A percentile compares a stretch with the other conserved stretches of the same genome.
Conservation (phyloP, 2,888 invertebrate genomes). For the Sepiola atlantica region DNA sequence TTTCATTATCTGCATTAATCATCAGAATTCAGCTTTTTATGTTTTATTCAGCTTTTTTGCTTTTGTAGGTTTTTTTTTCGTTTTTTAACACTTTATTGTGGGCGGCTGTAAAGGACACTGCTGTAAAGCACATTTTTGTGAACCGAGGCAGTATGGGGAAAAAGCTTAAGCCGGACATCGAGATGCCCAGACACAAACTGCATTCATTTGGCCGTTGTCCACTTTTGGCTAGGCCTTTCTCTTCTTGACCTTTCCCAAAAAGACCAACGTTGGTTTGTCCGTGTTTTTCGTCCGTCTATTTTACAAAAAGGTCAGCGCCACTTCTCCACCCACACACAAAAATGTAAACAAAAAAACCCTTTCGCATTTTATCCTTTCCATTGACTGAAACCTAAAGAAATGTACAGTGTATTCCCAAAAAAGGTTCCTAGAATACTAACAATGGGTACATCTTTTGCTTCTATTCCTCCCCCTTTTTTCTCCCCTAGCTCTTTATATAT, state of each 20-base stretch:
- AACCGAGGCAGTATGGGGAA: background rate
- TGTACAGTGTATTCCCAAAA: background rate
- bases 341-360: background rate
- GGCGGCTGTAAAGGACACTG: background rate
- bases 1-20: background rate
- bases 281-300: background rate
- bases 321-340: background rate
- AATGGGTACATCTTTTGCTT: background rate
- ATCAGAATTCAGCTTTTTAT: background rate
- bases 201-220: background rate
- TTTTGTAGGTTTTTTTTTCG: background rate
- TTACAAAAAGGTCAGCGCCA: too few relatives aligned
- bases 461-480: background rate
- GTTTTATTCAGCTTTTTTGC: background rate
- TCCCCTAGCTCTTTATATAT: too few relatives aligned
- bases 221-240: background rate
- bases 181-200: slow-evolving; percentile 6
- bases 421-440: background rate
- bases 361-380: background rate
- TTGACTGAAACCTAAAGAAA: background rate
- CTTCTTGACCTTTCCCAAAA: background rate
- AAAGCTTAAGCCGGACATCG: background rate
- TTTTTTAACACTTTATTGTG: background rate
- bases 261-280: background rate
- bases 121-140: too few relatives aligned